Evolutionary conservation across 2,113 vertebrate species (phyloP).

Genomic region (Otocyon megalotis): DNA sequence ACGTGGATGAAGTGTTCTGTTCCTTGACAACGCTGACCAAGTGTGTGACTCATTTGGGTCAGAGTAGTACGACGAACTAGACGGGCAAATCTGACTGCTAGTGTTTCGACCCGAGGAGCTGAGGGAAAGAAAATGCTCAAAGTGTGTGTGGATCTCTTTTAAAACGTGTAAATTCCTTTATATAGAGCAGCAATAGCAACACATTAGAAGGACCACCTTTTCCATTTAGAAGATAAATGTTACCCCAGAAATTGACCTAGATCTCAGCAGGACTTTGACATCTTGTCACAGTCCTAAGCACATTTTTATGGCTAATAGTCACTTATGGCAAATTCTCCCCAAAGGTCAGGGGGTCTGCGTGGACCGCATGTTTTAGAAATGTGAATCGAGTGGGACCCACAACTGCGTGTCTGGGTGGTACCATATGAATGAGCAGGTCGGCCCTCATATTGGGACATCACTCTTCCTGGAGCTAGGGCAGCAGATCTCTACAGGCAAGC

Average conservation of each 20-base stretch:
- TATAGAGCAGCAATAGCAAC: not conserved
- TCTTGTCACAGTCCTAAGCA: not conserved
- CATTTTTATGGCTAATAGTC: not conserved
- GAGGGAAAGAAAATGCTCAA: slow-evolving; percentile 72
- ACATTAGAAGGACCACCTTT: not conserved
- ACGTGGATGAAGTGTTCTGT: slow-evolving; percentile 81
- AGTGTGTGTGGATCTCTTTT: not conserved
- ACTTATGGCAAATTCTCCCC: not conserved
- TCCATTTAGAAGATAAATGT: not conserved
- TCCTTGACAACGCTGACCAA: not conserved
- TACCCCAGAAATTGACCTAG: not conserved
- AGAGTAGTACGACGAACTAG: slow-evolving; percentile 86
- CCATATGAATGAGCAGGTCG: fast-evolving
- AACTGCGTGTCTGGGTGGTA: fast-evolving
- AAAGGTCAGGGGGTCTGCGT: not conserved
- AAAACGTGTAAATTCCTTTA: not conserved
- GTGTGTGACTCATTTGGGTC: slow-evolving; percentile 80
- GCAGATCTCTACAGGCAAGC: not conserved
- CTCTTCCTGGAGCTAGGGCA: not conserved
- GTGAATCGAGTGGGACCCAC: not conserved
- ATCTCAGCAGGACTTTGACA: not conserved
- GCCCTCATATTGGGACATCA: fast-evolving
- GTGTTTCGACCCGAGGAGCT: slow-evolving; percentile 94
- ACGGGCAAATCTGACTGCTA: slow-evolving; percentile 86
- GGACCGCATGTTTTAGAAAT: not conserved